Evolutionary conservation across 2,113 vertebrate genomes (phyloP).

Genomic region (Zapus hudsonius): DNA sequence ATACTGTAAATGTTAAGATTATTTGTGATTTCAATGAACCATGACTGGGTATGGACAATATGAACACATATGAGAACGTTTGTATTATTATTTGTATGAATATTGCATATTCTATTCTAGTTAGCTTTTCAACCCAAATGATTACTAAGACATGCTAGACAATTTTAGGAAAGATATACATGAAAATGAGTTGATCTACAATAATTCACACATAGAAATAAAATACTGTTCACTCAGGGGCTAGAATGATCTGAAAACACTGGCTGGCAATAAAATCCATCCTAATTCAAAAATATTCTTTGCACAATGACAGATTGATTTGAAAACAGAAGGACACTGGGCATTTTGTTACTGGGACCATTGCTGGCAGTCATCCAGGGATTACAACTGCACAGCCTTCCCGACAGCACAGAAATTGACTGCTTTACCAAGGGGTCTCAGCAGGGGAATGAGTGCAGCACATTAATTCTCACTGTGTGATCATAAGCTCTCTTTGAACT

Average conservation of each 20-base stretch:
- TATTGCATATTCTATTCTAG: slow-evolving; percentile 11
- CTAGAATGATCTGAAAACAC: slow-evolving; percentile 23
- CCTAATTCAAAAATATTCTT: slow-evolving; percentile 53
- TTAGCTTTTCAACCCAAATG: background rate
- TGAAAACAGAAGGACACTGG: slow-evolving; percentile 48
- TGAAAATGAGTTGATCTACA: slow-evolving; percentile 13
- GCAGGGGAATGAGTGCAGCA: slow-evolving; percentile 50
- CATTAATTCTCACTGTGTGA: slow-evolving; percentile 69
- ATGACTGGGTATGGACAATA: background rate
- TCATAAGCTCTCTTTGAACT: slow-evolving; percentile 72
- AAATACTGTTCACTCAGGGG: background rate
- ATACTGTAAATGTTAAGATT: background rate
- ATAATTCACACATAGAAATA: background rate
- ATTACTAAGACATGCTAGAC: background rate
- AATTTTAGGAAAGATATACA: slow-evolving; percentile 13
- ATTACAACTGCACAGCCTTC: slow-evolving; percentile 60
- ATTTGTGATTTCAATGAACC: background rate
- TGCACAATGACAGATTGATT: slow-evolving; percentile 54
- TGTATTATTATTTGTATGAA: background rate
- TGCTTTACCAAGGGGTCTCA: slow-evolving; percentile 66
- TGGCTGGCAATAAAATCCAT: slow-evolving; percentile 46
- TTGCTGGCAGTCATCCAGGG: slow-evolving; percentile 55
- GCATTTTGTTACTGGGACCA: slow-evolving; percentile 44
- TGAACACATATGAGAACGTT: background rate
- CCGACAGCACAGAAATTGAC: slow-evolving; percentile 62